Base-by-base conservation (phyloP, 2,888 invertebrate genomes). In the Apantesis nais region DNA sequence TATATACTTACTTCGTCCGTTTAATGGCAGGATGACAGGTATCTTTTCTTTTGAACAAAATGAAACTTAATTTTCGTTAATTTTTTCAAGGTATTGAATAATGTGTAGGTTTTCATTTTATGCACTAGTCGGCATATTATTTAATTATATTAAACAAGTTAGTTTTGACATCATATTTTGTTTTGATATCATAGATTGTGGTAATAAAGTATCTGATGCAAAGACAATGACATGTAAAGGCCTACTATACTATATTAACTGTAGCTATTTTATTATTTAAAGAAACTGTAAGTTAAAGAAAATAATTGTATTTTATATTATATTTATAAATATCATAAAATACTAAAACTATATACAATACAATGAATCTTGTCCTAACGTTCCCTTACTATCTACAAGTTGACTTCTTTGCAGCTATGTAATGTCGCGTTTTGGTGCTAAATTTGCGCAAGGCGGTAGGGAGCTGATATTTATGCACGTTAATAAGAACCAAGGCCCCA, bases 401-500 rank as follows among this genome's bases (percentile, higher is more conserved):
- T 90, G 90, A 90, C 91, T 91, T 90, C 89, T 89, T 90, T 83
- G 78, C 83, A 87, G 80, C 88, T 83, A 80, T 83, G 78, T 83
- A 87, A 79, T 88, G 84, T 82, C 81, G 78, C 85, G 83, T 74
- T 77, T 86, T 84, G 84, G 85, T 83, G 83, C 75, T 87, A 90
- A 89, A 90, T 90, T 89, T 86, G 84, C 81, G 87, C 88, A 86
- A 82, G 86, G 87, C 82, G 83, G 85, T 80, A 84, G 88, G 81
- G 86, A 85, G 82, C 85, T 87, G 89, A 92, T 93, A 93, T 93
- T 93, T 93, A 93, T 93, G 93, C 89, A 89, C 91, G 90, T 92
- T 93, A 93, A 93, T 93, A 93, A 93, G 91, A 89, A 90, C 88
- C 84, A 82, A 78, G 85, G 86, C 72, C 67, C 62, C 88, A 91